A percentile compares a stretch with the other conserved stretches of the same genome.
Conservation (phyloP, 2,888 invertebrate genomes). For the Acanthosepion esculentum region DNA sequence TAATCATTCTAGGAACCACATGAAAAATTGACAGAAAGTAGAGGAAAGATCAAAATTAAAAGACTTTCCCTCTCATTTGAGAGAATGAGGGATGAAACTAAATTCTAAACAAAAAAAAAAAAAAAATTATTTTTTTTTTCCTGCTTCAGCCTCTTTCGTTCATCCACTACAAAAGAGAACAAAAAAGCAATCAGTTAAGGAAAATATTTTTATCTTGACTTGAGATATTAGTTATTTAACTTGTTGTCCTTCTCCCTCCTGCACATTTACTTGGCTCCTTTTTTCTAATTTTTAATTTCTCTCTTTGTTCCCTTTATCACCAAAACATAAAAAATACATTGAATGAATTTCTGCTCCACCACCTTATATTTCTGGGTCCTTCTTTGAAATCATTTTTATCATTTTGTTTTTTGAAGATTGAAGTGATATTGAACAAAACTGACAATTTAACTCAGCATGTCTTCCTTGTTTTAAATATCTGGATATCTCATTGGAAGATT, state of each 20-base stretch:
- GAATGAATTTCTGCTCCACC: neutral
- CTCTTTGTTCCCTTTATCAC: neutral
- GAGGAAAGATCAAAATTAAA: neutral
- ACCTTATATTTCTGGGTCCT: neutral
- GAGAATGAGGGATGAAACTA: neutral
- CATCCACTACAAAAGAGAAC: neutral
- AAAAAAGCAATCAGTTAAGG: neutral
- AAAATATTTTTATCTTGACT: neutral
- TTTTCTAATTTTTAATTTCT: neutral
- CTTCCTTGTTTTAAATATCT: neutral
- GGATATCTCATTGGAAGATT: constrained; percentile 1
- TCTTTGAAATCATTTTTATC: neutral
- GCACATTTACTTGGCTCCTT: neutral
- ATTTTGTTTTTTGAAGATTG: neutral
- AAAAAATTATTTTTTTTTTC: neutral
- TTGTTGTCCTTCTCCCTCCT: neutral
- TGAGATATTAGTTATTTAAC: neutral
- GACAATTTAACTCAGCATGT: constrained; percentile 1
- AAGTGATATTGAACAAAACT: constrained; percentile 33
- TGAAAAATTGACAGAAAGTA: neutral
- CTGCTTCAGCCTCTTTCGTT: neutral
- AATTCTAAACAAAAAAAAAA: neutral
- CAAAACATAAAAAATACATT: neutral
- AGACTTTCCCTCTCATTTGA: neutral
- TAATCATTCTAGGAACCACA: neutral